These are phyloP conservation scores for Lycodopsis pacificus DNA, from an alignment of 2,797 vertebrate species.

Conservation along the genomic window DNA sequence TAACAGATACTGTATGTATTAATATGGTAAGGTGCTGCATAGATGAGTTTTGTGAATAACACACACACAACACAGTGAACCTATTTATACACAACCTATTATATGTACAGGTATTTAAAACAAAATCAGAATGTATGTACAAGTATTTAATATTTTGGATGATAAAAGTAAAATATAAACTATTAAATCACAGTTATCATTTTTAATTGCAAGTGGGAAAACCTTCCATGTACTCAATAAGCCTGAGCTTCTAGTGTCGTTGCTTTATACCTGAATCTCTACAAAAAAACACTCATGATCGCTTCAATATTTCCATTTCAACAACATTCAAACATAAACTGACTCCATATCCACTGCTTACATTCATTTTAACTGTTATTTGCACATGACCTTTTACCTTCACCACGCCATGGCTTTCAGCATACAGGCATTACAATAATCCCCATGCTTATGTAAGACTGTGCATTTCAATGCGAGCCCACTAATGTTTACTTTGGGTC, in stretches of 20 bases:
- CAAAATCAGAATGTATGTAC: background rate
- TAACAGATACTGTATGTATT: background rate
- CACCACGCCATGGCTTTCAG: constrained; percentile 24
- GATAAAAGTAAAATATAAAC: background rate
- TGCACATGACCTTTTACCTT: constrained; percentile 28
- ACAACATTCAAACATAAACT: background rate
- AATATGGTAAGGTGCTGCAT: background rate
- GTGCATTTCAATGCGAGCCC: constrained; percentile 53
- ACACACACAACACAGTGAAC: background rate
- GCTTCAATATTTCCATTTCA: background rate
- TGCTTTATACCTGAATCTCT: background rate
- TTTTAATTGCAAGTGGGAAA: background rate
- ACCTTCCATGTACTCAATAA: background rate
- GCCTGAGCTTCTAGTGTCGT: background rate
- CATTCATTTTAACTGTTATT: constrained; percentile 17
- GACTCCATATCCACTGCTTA: background rate
- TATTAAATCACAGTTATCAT: background rate
- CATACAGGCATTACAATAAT: constrained; percentile 22
- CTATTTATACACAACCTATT: background rate
- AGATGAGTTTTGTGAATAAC: no score
- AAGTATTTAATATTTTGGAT: background rate
- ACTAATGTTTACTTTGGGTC: constrained; percentile 47
- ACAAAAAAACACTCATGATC: background rate
- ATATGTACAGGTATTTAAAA: background rate
- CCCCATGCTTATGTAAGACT: constrained; percentile 42